phyloP scores from a whole-genome alignment of 2,888 invertebrate species.

The Tipula helvola region DNA sequence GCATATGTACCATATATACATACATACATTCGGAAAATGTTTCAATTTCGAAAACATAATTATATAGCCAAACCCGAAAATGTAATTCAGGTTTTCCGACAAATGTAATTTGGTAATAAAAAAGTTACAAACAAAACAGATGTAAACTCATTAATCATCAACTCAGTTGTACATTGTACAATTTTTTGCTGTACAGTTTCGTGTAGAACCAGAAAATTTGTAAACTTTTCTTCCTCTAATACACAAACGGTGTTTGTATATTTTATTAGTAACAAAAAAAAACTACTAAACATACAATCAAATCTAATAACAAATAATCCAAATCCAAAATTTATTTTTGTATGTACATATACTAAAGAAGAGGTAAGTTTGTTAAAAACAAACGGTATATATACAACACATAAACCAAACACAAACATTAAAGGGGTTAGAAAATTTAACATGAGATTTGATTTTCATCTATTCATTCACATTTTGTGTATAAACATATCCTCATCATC shows the following conservation, averaged over 20 bases:
- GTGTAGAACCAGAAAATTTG: neutral
- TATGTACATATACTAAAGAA: neutral
- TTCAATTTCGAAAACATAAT: neutral
- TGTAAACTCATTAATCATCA: neutral
- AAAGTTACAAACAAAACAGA: neutral
- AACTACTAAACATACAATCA: neutral
- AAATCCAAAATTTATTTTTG: neutral
- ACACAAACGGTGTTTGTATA: neutral
- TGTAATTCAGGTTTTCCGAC: constrained; percentile 4
- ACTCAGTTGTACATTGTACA: neutral
- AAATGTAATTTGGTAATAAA: constrained; percentile 4
- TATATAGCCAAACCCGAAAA: neutral
- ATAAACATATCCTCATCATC: neutral
- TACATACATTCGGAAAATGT: neutral
- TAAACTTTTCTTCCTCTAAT: neutral
- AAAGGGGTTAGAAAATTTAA: constrained; percentile 7
- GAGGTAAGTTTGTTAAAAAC: neutral
- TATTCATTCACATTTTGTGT: neutral
- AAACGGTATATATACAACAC: neutral
- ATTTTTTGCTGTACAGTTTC: neutral
- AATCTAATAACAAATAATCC: neutral
- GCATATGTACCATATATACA: too few species aligned
- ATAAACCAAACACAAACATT: neutral
- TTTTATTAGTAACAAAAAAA: neutral
- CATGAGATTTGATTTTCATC: constrained; percentile 10